Conservation (phyloP, 2,888 invertebrate species). For the Tridacna gigas region DNA sequence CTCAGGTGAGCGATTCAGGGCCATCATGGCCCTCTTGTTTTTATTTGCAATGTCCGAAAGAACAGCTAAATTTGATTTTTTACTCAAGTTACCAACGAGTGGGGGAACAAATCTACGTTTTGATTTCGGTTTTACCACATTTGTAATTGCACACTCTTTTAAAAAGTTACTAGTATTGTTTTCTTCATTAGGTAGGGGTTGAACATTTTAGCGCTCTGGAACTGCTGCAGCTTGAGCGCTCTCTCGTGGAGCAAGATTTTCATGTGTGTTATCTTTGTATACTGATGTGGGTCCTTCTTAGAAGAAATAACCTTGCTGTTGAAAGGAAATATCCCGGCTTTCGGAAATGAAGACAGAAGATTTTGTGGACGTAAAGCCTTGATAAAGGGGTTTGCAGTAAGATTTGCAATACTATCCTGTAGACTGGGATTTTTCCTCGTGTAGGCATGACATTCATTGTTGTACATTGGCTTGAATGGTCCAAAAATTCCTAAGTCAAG, state of each 20-base stretch:
- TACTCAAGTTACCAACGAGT: neutral
- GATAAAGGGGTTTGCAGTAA: constrained; percentile 15
- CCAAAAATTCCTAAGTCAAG: constrained; percentile 53
- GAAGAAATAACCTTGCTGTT: constrained; percentile 36
- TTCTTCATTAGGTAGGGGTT: constrained; percentile 16
- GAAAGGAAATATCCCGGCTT: constrained; percentile 47
- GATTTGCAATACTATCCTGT: constrained; percentile 26
- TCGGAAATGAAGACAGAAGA: constrained; percentile 33
- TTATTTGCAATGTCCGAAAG: no score
- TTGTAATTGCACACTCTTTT: no score
- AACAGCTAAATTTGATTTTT: no score
- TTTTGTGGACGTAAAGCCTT: neutral
- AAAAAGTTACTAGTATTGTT: neutral
- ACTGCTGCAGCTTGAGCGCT: constrained; percentile 12
- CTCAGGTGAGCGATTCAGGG: no score
- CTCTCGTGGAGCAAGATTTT: constrained; percentile 41
- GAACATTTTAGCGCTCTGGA: constrained; percentile 23
- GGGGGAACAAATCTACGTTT: neutral
- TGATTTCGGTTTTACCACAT: neutral
- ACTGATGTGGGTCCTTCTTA: constrained; percentile 7
- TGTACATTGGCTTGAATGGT: constrained; percentile 48
- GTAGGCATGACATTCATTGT: constrained; percentile 42
- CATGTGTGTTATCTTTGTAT: constrained; percentile 20
- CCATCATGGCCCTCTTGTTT: no score
- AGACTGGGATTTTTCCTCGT: constrained; percentile 18